Evolutionary conservation across 2,113 vertebrate species (phyloP), one percentile per base, ranked within the genome.

Genomic region (Pogonocichla stellata): DNA sequence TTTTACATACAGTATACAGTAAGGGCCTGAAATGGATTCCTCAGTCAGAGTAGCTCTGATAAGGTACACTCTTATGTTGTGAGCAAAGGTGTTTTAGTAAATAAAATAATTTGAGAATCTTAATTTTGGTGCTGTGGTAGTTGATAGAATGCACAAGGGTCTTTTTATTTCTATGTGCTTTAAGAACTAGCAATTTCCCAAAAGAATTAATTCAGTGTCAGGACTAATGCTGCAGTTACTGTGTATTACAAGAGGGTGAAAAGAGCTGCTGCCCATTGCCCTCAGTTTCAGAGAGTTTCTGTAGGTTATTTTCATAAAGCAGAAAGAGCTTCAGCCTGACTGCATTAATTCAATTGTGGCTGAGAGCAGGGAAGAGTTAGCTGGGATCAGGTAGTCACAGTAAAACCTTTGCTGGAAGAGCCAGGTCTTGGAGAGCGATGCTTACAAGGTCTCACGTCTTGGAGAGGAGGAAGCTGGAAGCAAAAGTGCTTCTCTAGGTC

Each of bases 391-490:
- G 18, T 5, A 56, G 33, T 36, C 45, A 13, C 33, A 43, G 26
- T 18, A 28, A 36, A 93, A 69, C 15, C 53, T 92, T 45, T 82
- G 23, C 62, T 88, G 74, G 26, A 60, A 79, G 61, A 40, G 20
- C 19, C 25, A 18, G 17, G 4, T 48, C 48, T 71, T n/a, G 26
- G 51, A 71, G 33, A 34, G 56, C 0, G 0, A 18, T 51, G n/a
- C 19, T 71, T 78, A 19, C n/a, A 34, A 58, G 9, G 8, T 77
- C 19, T 82, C 14, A 3, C 40, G 48, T 65, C 31, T 36, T n/a
- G 50, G 25, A 54, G 71, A 45, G 19, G 23, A 81, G 47, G n/a
- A 64, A 54, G 25, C 18, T 80, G 90, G 64, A 73, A 73, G 43
- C 20, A 42, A 7, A 90, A 79, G 33, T 45, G 14, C 23, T 50